Evolutionary conservation across 2,113 vertebrate genomes (phyloP).

Genomic region (Microcebus lehilahytsara): DNA sequence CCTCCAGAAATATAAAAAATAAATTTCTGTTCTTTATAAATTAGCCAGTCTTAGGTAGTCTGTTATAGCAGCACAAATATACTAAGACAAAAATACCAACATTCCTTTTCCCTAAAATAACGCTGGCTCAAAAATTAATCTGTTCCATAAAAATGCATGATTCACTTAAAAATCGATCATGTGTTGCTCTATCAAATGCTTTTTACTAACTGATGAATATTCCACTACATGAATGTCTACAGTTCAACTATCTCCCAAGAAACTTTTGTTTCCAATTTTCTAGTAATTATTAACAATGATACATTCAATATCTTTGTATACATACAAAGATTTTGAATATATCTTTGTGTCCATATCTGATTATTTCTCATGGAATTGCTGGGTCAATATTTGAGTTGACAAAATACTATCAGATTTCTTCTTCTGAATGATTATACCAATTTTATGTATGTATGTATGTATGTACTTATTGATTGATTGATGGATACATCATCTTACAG

Average conservation of each 20-base stretch:
- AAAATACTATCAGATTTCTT: constrained; percentile 2
- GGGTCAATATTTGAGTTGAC: background rate
- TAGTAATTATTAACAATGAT: constrained; percentile 25
- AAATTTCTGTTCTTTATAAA: background rate
- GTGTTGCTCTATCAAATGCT: background rate
- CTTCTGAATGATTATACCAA: background rate
- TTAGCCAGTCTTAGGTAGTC: background rate
- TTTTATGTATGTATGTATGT: background rate
- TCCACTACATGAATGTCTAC: background rate
- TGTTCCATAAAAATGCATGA: background rate
- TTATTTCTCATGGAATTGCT: background rate
- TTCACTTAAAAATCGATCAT: background rate
- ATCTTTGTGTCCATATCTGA: background rate
- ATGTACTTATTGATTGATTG: background rate
- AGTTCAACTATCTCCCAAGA: background rate
- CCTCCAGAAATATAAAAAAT: background rate
- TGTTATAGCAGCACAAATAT: background rate
- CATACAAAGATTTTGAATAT: background rate
- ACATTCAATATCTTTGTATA: background rate
- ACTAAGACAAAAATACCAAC: background rate
- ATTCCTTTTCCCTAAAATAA: constrained; percentile 11
- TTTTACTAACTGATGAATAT: background rate
- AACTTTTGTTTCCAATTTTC: background rate
- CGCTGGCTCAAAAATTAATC: background rate
- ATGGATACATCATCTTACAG: background rate